Percentiles rank a stretch among this genome's conserved stretches.
Conservation (phyloP, 2,113 vertebrate genomes). For the Bucco capensis region DNA sequence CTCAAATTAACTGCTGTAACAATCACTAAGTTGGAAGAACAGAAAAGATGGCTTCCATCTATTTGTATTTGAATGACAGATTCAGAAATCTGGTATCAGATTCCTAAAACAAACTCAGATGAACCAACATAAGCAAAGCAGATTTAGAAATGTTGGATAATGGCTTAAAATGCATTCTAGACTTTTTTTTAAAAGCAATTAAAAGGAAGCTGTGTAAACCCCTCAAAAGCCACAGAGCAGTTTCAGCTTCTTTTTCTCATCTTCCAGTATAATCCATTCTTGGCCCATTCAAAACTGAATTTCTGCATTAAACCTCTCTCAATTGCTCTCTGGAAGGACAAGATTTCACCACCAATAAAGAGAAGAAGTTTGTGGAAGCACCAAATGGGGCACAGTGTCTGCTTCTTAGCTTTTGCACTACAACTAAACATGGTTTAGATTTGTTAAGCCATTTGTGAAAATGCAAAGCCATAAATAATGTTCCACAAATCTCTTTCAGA, state of each 20-base stretch:
- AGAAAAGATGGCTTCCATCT: neutral
- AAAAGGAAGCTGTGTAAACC: neutral
- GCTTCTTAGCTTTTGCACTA: neutral
- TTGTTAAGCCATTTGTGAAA: conserved; percentile 32
- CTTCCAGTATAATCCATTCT: neutral
- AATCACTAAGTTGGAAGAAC: neutral
- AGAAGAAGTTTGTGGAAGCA: neutral
- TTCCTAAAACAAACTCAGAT: neutral
- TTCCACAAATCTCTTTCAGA: conserved; percentile 41
- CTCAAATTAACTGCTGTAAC: neutral
- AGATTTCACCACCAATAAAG: conserved; percentile 38
- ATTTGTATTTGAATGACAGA: conserved; percentile 1
- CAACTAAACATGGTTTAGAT: conserved; percentile 36
- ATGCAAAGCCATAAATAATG: conserved; percentile 22
- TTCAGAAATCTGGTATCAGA: neutral
- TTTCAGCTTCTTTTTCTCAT: conserved; percentile 18
- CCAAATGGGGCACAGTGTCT: neutral
- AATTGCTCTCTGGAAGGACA: neutral
- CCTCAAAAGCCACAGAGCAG: neutral
- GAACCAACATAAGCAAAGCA: conserved; percentile 9
- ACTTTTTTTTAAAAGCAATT: neutral
- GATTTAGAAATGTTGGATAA: neutral
- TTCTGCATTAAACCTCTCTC: neutral
- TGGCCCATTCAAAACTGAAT: neutral
- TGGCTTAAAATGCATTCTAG: neutral